phyloP scores from a whole-genome alignment of 2,113 vertebrate species.

The Astur gentilis region DNA sequence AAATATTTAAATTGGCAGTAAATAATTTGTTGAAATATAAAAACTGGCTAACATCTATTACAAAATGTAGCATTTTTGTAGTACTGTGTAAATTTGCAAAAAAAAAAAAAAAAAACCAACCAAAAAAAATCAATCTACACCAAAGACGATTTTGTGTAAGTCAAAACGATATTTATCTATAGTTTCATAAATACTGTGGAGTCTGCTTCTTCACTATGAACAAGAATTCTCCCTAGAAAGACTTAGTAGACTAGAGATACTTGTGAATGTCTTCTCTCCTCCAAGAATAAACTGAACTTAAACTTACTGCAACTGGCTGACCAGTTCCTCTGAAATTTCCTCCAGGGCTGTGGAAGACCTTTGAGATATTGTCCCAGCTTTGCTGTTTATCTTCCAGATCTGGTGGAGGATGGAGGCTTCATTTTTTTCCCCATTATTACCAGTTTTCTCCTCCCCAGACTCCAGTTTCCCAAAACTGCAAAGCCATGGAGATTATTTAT shows the following conservation, averaged over 20 bases:
- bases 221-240: background rate
- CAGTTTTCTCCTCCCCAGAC: background rate
- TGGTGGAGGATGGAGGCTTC: background rate
- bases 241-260: background rate
- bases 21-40: background rate
- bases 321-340: background rate
- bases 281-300: background rate
- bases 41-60: background rate
- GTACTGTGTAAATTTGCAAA: background rate
- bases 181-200: background rate
- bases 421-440: background rate
- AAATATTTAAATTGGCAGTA: background rate
- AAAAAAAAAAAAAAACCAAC: background rate
- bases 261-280: background rate
- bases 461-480: background rate
- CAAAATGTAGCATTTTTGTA: background rate
- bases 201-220: background rate
- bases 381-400: background rate
- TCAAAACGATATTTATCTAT: background rate
- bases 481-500: conserved; percentile 13
- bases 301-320: background rate
- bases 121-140: background rate
- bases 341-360: background rate
- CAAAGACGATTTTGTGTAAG: background rate
- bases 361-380: background rate